Evolutionary conservation across 2,888 invertebrate species (phyloP).

Genomic region (Colostygia pectinataria): DNA sequence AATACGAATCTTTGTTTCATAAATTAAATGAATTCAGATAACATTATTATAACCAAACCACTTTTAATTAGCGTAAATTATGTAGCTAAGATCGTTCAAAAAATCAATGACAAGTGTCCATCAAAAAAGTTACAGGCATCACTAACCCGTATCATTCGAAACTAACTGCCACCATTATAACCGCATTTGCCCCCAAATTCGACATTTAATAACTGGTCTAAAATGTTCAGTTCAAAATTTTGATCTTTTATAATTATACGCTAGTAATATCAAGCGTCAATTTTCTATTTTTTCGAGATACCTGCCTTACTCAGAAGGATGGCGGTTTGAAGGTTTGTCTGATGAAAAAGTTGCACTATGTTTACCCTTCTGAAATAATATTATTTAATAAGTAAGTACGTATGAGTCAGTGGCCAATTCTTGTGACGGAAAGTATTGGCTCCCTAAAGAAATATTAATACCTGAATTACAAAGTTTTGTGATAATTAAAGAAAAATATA

Average conservation of each 20-base stretch:
- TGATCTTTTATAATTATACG: conserved; percentile 80
- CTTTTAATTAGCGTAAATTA: no score
- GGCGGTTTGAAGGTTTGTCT: conserved; percentile 34
- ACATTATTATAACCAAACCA: no score
- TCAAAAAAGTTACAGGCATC: conserved; percentile 46
- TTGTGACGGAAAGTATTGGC: no score
- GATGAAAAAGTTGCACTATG: conserved; percentile 59
- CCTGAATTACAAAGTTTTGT: no score
- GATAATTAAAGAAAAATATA: no score
- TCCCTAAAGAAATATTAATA: no score
- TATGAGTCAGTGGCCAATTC: no score
- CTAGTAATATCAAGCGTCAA: conserved; percentile 58
- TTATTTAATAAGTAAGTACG: conserved; percentile 51
- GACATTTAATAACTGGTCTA: conserved; percentile 69
- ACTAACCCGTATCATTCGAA: conserved; percentile 59
- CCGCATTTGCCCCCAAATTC: conserved; percentile 73
- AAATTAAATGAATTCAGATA: no score
- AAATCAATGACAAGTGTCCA: conserved; percentile 11
- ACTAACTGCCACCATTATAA: conserved; percentile 70
- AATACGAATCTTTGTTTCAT: no score
- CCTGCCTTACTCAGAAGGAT: conserved; percentile 66
- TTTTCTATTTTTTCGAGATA: conserved; percentile 61
- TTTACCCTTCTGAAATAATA: conserved; percentile 53
- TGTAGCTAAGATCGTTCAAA: no score
- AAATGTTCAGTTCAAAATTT: conserved; percentile 58